Evolutionary conservation across 1,140 invertebrate genomes (phyloP), one percentile per base, ranked within the genome.

Genomic region (Trachymyrmex septentrionalis): DNA sequence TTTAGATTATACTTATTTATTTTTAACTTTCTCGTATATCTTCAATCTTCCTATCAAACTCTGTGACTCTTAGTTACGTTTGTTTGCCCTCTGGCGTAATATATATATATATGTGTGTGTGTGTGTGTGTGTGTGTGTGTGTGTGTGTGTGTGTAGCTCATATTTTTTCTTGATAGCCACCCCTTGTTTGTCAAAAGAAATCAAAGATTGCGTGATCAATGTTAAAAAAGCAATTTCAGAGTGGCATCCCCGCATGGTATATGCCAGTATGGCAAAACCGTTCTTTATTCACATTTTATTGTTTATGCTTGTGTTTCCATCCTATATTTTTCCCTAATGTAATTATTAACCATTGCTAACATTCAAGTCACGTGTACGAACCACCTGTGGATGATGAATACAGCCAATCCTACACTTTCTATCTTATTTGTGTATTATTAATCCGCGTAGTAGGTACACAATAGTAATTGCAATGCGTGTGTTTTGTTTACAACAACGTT

Each of bases 311-410:
- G 59, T 6, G 19, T n/a, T 38, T 34, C 3, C 0, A 3, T 1
- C 6, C 2, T 10, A 27, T 34, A 19, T 59, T 81, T 81, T 57
- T 81, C 4, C 5, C 1, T 34, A 19, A 3, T 12, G 3, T 57
- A 81, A 38, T 71, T 81, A 69, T 38, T 59, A 53, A 44, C 21
- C 50, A 16, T 44, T 38, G 50, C 34, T 71, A 21, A 81, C 50
- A 71, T 71, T 81, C 21, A 1, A 81, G n/a, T 24, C n/a, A 81
- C 50, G 50, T 44, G 64, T 24, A 21, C 10, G 24, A 81, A 81
- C 53, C 78, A 81, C 78, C 78, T 81, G 77, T 81, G 16, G 78
- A 81, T 81, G 9, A n/a, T 80, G 44, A 80, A 80, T 30, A 53
- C 10, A 3, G 53, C 0, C 61, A 66, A 44, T 27, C 9, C 30